phyloP scores from a whole-genome alignment of 2,888 invertebrate species.

The Abscondita cerata region DNA sequence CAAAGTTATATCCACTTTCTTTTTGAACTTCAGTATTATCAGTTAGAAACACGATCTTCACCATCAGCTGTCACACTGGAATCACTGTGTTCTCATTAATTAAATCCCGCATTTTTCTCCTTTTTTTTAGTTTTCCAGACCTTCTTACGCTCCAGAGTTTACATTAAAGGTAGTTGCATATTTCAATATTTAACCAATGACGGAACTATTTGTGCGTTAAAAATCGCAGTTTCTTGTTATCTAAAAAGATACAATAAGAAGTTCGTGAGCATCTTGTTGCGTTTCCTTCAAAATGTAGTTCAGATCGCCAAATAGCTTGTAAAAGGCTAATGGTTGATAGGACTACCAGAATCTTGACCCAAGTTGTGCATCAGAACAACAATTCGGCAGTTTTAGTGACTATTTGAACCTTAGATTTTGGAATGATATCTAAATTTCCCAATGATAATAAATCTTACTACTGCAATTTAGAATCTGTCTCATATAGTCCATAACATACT shows the following conservation, averaged over 20 bases:
- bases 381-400: slow-evolving; percentile 70
- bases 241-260: slow-evolving; percentile 85
- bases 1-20: slow-evolving; percentile 69
- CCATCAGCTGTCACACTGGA: slow-evolving; percentile 39
- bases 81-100: slow-evolving; percentile 49
- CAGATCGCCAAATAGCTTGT: slow-evolving; percentile 79
- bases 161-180: too few relatives aligned
- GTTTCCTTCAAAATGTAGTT: slow-evolving; percentile 65
- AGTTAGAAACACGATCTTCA: slow-evolving; percentile 48
- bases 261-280: slow-evolving; percentile 94
- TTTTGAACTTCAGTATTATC: slow-evolving; percentile 48
- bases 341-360: slow-evolving; percentile 79
- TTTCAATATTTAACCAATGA: too few relatives aligned
- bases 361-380: slow-evolving; percentile 74
- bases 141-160: slow-evolving; percentile 53
- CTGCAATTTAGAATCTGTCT: slow-evolving; percentile 69
- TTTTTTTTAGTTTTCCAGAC: slow-evolving; percentile 56
- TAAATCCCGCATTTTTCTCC: slow-evolving; percentile 47
- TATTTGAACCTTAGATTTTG: slow-evolving; percentile 67
- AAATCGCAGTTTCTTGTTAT: slow-evolving; percentile 80
- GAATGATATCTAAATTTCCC: slow-evolving; percentile 60
- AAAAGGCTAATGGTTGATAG: slow-evolving; percentile 82
- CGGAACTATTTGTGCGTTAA: slow-evolving; percentile 70
- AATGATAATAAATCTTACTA: slow-evolving; percentile 76
- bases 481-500: slow-evolving; percentile 74